Evolutionary conservation across 2,797 vertebrate species (phyloP), one percentile per base, ranked within the genome.

Genomic region (Ambastaia sidthimunki): DNA sequence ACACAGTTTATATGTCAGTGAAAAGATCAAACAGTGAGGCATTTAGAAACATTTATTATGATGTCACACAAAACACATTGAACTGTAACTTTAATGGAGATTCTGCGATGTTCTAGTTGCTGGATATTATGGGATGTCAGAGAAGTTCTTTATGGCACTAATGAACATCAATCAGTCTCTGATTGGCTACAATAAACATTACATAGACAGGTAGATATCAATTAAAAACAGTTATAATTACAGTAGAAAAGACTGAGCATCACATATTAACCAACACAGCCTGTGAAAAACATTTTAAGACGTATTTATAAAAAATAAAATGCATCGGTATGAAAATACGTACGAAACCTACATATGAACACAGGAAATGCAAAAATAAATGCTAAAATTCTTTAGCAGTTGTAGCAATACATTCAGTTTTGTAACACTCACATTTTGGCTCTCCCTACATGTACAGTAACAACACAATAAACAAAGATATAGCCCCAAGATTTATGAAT

Each of bases 361-460:
- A 57, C 21, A 47, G 5, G 21, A n/a, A 10, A 57, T 44, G 19
- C 25, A 57, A 57, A 19, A 12, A 18, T 18, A n/a, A n/a, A 44
- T 67, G 73, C 73, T 50, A n/a, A n/a, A 19, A 74, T 13, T 5
- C 19, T 37, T 50, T 34, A n/a, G 7, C 3, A 37, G 16, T 52
- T 54, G 48, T 19, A 66, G n/a, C 12, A 18, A 47, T 1, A 25
- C 50, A 44, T 67, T 76, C 65, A 68, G n/a, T 15, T 28, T 63
- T 63, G 10, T 15, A 9, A n/a, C n/a, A 34, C 57, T 76, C 63
- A 76, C 52, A 68, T 57, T 76, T 68, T 0, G 2, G 19, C n/a
- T n/a, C 25, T 63, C 23, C 7, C 50, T 2, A 55, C 62, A 66
- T 74, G 60, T 66, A 76, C 37, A 66, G 9, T 75, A 69, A 57